Evolutionary conservation across 1,140 invertebrate species (phyloP).

Genomic region (Rhyacophila brunnea): DNA sequence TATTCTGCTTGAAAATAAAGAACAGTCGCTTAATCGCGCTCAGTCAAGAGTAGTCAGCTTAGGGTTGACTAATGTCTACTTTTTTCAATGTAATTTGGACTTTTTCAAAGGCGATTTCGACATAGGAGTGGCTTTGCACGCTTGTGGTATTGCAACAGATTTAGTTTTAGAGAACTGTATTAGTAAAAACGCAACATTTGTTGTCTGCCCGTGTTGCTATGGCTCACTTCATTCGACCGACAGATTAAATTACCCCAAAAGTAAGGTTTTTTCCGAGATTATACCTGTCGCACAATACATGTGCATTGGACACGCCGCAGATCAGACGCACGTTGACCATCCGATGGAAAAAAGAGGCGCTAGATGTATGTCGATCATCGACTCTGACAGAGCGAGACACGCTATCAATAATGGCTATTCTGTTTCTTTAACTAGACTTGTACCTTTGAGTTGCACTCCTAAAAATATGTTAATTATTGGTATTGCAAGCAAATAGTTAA

Average conservation of each 20-base stretch:
- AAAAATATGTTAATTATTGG: constrained; percentile 93
- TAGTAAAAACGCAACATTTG: constrained; percentile 73
- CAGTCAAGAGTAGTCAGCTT: constrained; percentile 68
- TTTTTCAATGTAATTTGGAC: constrained; percentile 85
- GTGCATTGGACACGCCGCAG: constrained; percentile 82
- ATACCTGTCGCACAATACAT: constrained; percentile 66
- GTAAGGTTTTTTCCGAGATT: constrained; percentile 57
- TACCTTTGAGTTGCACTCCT: constrained; percentile 80
- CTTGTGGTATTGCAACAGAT: constrained; percentile 93
- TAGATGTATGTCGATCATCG: constrained; percentile 83
- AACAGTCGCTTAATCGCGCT: constrained; percentile 78
- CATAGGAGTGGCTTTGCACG: constrained; percentile 86
- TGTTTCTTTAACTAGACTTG: constrained; percentile 72
- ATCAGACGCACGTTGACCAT: constrained; percentile 79
- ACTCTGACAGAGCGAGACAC: constrained; percentile 76
- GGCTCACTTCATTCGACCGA: constrained; percentile 77
- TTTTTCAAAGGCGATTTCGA: constrained; percentile 78
- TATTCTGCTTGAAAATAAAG: constrained; percentile 90
- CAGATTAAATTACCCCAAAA: constrained; percentile 73
- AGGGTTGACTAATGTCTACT: constrained; percentile 70
- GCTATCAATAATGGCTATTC: constrained; percentile 74
- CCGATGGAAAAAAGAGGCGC: constrained; percentile 52
- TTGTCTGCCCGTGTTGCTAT: constrained; percentile 94
- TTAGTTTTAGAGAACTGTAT: constrained; percentile 86
- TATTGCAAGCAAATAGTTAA: constrained; percentile 41